Conservation (phyloP, 2,888 invertebrate genomes). For the Drosophila leonis region DNA sequence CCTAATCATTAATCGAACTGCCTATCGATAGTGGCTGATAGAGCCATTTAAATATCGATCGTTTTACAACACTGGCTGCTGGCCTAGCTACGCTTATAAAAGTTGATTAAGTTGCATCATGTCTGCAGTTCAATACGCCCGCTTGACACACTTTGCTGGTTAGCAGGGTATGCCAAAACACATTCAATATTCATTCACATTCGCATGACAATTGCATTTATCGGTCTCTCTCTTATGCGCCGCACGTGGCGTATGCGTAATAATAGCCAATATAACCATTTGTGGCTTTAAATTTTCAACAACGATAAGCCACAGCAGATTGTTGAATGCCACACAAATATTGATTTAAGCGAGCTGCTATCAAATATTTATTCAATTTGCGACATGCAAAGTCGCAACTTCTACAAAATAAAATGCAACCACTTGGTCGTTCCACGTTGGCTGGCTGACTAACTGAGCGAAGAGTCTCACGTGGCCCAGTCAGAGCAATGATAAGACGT, state of each 20-base stretch:
- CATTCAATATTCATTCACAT: constrained; percentile 40
- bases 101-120: neutral
- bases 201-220: constrained; percentile 38
- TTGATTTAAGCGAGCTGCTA: constrained; percentile 16
- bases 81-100: too few relatives aligned
- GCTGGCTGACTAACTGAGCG: neutral
- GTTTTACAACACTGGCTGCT: neutral
- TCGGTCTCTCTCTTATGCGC: constrained; percentile 26
- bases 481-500: constrained; percentile 7
- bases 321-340: constrained; percentile 53
- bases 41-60: neutral
- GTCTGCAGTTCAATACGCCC: constrained; percentile 8
- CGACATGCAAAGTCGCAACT: constrained; percentile 17
- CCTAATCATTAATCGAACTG: neutral
- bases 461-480: constrained; percentile 5
- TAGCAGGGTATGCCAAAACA: constrained; percentile 15
- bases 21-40: neutral
- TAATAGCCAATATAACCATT: constrained; percentile 51
- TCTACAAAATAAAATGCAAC: constrained; percentile 22
- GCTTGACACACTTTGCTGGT: constrained; percentile 15
- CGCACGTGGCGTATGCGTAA: constrained; percentile 74
- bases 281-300: constrained; percentile 46
- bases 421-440: neutral
- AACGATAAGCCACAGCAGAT: constrained; percentile 45
- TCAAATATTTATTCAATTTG: constrained; percentile 46